Conservation (phyloP, 2,888 invertebrate genomes). For the Andricus quercusramuli region DNA sequence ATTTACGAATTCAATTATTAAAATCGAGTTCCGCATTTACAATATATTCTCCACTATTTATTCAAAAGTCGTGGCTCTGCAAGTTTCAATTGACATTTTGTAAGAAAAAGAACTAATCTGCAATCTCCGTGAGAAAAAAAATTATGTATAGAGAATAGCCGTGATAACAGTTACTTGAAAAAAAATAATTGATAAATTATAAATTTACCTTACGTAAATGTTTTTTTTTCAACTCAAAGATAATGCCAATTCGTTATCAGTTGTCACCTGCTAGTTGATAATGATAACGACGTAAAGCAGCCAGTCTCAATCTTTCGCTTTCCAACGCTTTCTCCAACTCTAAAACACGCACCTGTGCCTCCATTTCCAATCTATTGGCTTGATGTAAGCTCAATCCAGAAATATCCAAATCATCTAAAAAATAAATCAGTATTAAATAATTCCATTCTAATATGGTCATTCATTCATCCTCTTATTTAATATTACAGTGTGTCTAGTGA, state of each 20-base stretch:
- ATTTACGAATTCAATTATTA: neutral
- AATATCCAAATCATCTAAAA: constrained; percentile 92
- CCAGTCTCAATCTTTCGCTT: constrained; percentile 90
- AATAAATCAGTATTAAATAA: constrained; percentile 50
- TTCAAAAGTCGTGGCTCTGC: neutral
- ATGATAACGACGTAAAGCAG: constrained; percentile 93
- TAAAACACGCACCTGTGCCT: constrained; percentile 95
- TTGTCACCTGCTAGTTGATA: constrained; percentile 89
- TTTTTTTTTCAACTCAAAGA: neutral
- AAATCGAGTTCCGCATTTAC: neutral
- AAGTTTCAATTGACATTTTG: neutral
- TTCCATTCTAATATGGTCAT: neutral
- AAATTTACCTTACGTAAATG: constrained; percentile 5
- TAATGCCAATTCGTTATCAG: constrained; percentile 36
- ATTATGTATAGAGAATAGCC: too few species aligned
- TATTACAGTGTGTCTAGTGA: too few species aligned
- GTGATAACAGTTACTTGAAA: neutral
- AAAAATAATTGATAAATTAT: neutral
- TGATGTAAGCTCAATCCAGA: constrained; percentile 94
- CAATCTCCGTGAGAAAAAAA: too few species aligned
- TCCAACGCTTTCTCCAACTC: constrained; percentile 95
- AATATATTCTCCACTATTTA: neutral
- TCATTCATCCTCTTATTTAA: neutral
- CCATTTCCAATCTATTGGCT: constrained; percentile 98
- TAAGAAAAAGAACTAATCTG: too few species aligned